A percentile compares a stretch with the other conserved stretches of the same genome.
phyloP scores from a whole-genome alignment of 2,888 invertebrate genomes.

The Malacosoma neustria region DNA sequence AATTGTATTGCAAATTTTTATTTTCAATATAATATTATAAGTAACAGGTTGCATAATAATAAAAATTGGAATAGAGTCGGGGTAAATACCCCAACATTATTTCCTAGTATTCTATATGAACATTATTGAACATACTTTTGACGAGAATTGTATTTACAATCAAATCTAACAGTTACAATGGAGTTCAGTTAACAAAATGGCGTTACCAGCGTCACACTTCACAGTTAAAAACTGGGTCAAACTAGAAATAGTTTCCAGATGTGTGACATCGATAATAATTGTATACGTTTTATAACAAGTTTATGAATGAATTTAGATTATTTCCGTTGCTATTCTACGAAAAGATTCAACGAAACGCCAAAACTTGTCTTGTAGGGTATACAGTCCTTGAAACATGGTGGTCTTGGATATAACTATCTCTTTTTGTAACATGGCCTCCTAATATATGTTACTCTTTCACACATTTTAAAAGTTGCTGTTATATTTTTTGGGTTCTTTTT shows the following conservation, averaged over 20 bases:
- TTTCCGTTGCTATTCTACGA: neutral
- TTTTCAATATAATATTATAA: too few species aligned
- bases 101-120: too few species aligned
- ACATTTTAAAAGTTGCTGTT: too few species aligned
- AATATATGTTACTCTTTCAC: too few species aligned
- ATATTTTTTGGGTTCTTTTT: neutral
- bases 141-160: too few species aligned
- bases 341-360: neutral
- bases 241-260: slow-evolving; percentile 14
- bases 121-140: too few species aligned
- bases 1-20: too few species aligned
- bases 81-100: too few species aligned
- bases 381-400: neutral
- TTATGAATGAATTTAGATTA: neutral
- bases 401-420: neutral
- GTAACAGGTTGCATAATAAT: too few species aligned
- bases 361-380: neutral
- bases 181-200: slow-evolving; percentile 8
- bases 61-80: too few species aligned
- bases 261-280: neutral
- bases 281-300: neutral
- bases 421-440: neutral
- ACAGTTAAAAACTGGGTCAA: slow-evolving; percentile 13
- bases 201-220: slow-evolving; percentile 3
- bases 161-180: too few species aligned